Evolutionary conservation across 2,888 invertebrate genomes (phyloP).

Genomic region (Hybos culiciformis): DNA sequence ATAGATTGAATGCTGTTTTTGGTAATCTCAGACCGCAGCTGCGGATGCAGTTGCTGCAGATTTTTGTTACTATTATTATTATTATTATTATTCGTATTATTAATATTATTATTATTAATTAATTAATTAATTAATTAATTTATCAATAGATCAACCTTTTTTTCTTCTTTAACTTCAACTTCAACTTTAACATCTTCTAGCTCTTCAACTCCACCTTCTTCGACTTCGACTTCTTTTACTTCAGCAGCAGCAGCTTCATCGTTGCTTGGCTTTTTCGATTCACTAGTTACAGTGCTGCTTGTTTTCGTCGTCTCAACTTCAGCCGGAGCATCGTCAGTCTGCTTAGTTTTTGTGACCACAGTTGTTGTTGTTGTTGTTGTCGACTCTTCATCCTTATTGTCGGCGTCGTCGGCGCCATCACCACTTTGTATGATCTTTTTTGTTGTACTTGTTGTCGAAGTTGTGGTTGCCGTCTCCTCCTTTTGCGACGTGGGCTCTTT

Average conservation of each 20-base stretch:
- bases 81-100: conserved; percentile 2
- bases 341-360: neutral
- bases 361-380: neutral
- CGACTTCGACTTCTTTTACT: conserved; percentile 5
- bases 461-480: too few species aligned
- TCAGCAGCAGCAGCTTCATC: conserved; percentile 2
- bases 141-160: neutral
- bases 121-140: neutral
- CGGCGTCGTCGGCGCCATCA: too few species aligned
- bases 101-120: neutral
- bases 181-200: conserved; percentile 5
- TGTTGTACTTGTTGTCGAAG: too few species aligned
- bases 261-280: neutral
- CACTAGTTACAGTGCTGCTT: neutral
- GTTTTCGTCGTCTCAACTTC: neutral
- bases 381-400: neutral
- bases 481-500: too few species aligned
- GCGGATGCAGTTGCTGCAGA: too few species aligned
- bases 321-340: neutral
- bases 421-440: too few species aligned
- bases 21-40: too few species aligned
- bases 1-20: too few species aligned
- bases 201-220: conserved; percentile 6
- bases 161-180: neutral
- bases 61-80: too few species aligned